Percentiles rank a stretch among this genome's conserved stretches.
Conservation (phyloP, 2,113 vertebrate genomes). For the Gadus chalcogrammus region DNA sequence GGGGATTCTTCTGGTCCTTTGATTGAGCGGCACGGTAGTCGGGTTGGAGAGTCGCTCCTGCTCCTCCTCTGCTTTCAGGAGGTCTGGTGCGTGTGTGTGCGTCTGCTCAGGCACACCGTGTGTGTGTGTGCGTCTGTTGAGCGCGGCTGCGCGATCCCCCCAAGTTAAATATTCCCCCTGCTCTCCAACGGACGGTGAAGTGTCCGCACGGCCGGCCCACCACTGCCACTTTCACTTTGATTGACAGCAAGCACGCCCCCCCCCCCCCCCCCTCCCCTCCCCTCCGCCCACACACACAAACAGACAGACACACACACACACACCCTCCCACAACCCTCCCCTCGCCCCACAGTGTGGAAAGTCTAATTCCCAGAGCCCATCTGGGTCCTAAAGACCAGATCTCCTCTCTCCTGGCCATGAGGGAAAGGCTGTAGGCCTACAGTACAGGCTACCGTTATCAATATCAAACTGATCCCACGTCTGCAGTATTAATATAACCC, state of each 20-base stretch:
- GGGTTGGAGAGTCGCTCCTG: constrained; percentile 34
- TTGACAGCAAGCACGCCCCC: constrained; percentile 70
- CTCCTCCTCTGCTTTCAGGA: constrained; percentile 28
- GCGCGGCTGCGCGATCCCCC: constrained; percentile 66
- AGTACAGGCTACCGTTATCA: no score
- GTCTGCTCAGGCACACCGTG: constrained; percentile 32
- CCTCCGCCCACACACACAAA: constrained; percentile 19
- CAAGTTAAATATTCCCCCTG: constrained; percentile 84
- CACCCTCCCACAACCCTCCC: no score
- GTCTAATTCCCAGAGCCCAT: constrained; percentile 64
- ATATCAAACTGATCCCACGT: no score
- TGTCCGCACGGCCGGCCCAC: constrained; percentile 74
- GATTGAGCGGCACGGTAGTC: no score
- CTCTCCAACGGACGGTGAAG: constrained; percentile 62
- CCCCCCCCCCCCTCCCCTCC: constrained; percentile 14
- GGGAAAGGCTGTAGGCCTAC: no score
- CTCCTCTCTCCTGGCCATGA: no score
- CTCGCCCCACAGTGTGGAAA: constrained; percentile 68
- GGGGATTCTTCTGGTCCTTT: background rate
- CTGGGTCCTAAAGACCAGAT: constrained; percentile 66
- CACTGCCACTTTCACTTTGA: constrained; percentile 79
- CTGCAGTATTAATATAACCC: no score
- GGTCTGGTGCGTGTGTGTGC: constrained; percentile 57
- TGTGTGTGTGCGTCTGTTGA: constrained; percentile 72
- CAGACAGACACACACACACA: constrained; percentile 8